Conservation (phyloP, 1,140 invertebrate genomes). For the Macrotrachela quadricornifera region DNA sequence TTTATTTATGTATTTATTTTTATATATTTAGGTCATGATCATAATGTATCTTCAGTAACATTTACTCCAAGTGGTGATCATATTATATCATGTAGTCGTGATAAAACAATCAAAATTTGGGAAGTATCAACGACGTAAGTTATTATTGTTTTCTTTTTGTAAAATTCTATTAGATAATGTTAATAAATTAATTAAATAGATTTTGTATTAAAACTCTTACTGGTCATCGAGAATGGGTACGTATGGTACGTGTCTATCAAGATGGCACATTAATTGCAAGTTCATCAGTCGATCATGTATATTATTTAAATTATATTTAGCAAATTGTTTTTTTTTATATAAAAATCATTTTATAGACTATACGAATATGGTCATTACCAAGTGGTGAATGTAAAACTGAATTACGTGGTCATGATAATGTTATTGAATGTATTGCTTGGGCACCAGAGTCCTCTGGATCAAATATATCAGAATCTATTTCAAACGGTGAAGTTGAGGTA, state of each 20-base stretch:
- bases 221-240: conserved; percentile 88
- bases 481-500: no score
- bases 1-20: no score
- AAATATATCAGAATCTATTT: conserved; percentile 48
- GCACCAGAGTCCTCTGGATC: conserved; percentile 60
- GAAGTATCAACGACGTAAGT: conserved; percentile 50
- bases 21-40: conserved; percentile 60
- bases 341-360: conserved; percentile 35
- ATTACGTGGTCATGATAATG: conserved; percentile 86
- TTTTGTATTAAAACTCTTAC: conserved; percentile 75
- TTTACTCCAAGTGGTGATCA: conserved; percentile 87
- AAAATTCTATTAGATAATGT: no score
- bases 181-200: no score
- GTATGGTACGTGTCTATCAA: conserved; percentile 75
- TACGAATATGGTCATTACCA: conserved; percentile 69
- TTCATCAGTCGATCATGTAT: conserved; percentile 79
- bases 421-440: conserved; percentile 93
- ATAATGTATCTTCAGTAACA: conserved; percentile 85
- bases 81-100: conserved; percentile 76
- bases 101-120: conserved; percentile 98
- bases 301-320: conserved; percentile 15
- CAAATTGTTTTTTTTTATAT: neutral
- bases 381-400: conserved; percentile 78
- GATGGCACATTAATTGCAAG: conserved; percentile 79
- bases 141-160: no score